Conservation (phyloP, 1,140 invertebrate genomes). For the Diprion similis region DNA sequence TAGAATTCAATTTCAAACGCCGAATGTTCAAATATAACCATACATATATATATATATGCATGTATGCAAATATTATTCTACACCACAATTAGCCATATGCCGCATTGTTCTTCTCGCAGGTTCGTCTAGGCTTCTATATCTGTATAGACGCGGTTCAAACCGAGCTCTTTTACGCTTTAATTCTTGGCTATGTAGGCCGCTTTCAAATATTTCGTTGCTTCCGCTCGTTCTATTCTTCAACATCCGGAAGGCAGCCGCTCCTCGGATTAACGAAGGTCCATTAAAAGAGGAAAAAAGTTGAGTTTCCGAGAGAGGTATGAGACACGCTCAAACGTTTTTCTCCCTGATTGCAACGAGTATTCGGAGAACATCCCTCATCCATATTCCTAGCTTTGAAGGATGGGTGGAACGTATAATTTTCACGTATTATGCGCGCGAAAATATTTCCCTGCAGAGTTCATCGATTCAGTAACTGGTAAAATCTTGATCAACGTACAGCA, state of each 20-base stretch:
- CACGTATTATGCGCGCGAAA: no score
- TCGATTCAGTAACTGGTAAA: no score
- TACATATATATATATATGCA: not conserved
- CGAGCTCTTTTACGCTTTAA: not conserved
- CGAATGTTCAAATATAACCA: not conserved
- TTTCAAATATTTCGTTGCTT: conserved; percentile 8
- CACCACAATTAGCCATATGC: not conserved
- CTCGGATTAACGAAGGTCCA: conserved; percentile 7
- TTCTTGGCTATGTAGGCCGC: conserved; percentile 4
- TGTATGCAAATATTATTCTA: not conserved
- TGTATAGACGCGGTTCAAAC: not conserved
- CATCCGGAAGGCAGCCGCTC: not conserved
- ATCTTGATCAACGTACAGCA: no score
- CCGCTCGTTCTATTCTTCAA: conserved; percentile 3
- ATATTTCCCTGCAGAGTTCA: no score
- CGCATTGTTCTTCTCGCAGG: not conserved
- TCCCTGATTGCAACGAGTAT: no score
- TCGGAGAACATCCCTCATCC: no score
- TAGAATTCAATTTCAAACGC: no score
- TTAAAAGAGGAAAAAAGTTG: not conserved
- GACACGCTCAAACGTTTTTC: no score
- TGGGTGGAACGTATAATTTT: no score
- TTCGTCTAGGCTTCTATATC: no score
- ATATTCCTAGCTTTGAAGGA: no score
- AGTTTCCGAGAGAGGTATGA: no score